Evolutionary conservation across 2,113 vertebrate species (phyloP).

Genomic region (Petroica traversi): DNA sequence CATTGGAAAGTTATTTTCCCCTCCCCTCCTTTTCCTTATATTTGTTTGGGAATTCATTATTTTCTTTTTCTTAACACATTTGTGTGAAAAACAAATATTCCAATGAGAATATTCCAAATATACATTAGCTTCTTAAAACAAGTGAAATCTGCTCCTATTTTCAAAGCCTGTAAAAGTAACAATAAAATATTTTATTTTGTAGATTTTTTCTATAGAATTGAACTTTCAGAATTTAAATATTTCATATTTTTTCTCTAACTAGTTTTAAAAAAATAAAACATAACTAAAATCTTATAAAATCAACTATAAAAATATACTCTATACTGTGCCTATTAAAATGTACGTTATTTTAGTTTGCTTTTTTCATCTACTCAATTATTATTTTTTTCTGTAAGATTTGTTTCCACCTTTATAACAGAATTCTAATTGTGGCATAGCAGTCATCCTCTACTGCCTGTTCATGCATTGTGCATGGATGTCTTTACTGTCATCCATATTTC

Average conservation of each 20-base stretch:
- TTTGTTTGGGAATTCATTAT: neutral
- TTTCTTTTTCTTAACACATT: neutral
- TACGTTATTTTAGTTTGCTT: neutral
- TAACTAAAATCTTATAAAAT: neutral
- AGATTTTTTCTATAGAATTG: neutral
- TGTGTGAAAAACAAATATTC: neutral
- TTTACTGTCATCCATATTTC: neutral
- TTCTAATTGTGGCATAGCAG: neutral
- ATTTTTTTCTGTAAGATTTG: neutral
- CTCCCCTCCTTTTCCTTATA: accelerated
- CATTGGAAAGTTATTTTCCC: neutral
- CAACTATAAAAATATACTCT: neutral
- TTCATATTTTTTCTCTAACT: neutral
- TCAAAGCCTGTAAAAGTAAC: neutral
- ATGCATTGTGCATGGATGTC: neutral
- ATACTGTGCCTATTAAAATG: neutral
- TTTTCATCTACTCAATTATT: neutral
- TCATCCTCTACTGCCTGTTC: neutral
- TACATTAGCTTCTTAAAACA: neutral
- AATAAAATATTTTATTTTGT: neutral
- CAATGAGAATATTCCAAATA: neutral
- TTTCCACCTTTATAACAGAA: neutral
- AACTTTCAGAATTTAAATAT: neutral
- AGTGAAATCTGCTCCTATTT: neutral
- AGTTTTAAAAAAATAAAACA: neutral